A percentile compares a stretch with the other conserved stretches of the same genome.
These are phyloP conservation scores for Hypsopygia costalis DNA, from an alignment of 2,888 invertebrate species.

Conservation along the genomic window DNA sequence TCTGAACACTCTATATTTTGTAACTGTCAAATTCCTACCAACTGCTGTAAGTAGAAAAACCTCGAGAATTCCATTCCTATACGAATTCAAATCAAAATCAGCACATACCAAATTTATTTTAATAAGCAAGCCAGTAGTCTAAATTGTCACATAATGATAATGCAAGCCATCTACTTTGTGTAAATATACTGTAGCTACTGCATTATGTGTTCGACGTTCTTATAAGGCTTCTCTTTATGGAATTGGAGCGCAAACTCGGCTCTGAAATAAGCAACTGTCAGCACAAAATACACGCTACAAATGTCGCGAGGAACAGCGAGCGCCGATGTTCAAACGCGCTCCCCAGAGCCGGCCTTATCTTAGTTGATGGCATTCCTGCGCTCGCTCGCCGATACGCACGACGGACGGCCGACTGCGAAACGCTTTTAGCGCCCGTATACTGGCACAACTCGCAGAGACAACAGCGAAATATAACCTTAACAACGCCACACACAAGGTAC, in stretches of 20 bases:
- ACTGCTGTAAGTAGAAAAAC: too few species aligned
- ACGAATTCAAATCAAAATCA: too few species aligned
- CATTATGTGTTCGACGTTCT: neutral
- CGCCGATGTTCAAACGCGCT: constrained; percentile 42
- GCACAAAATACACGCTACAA: constrained; percentile 38
- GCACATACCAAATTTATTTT: too few species aligned
- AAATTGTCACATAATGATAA: too few species aligned
- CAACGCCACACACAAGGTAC: constrained; percentile 26
- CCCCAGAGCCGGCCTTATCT: constrained; percentile 67
- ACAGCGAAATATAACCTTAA: constrained; percentile 32
- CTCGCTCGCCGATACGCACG: constrained; percentile 73
- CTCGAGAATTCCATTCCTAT: too few species aligned
- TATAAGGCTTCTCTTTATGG: constrained; percentile 10
- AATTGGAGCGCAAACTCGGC: constrained; percentile 16
- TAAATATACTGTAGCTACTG: neutral
- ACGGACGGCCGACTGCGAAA: constrained; percentile 75
- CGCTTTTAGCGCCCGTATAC: constrained; percentile 75
- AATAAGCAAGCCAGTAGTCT: too few species aligned
- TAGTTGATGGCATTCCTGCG: constrained; percentile 75
- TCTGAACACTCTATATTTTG: too few species aligned
- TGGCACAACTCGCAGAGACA: constrained; percentile 27
- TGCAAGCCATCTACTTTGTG: too few species aligned
- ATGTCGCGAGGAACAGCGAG: constrained; percentile 43
- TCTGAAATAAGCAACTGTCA: constrained; percentile 26
- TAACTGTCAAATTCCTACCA: too few species aligned